Base-by-base conservation (phyloP, 2,113 vertebrate species). In the Ammodytes marinus region DNA sequence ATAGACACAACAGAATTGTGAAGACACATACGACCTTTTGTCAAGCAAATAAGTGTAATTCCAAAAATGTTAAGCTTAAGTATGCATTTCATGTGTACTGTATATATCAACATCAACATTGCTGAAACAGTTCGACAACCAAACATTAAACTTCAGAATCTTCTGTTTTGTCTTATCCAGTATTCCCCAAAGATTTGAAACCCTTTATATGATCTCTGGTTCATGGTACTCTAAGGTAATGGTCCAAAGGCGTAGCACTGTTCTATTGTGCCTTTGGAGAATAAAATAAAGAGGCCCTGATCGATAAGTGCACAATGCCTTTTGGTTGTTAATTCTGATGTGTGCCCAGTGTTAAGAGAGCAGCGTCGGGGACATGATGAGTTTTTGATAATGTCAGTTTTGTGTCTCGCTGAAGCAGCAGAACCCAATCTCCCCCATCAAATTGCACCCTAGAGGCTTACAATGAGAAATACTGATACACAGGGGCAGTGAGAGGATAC, bases 311-410 rank as follows among this genome's bases (percentile, higher is more conserved):
- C 67, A 39, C 53, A 46, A 35, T 69, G 61, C 59, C 27, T 72
- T 57, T 46, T 77, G 47, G 55, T 85, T 74, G 87, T 73, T 78
- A 63, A 85, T 78, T 80, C 86, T 81, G 72, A 80, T 54, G 69
- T 67, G 69, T 55, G 55, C 50, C 68, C 37, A 39, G 57, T 71
- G 59, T 76, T 80, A 71, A 60, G 49, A 84, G 78, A 82, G 54
- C 55, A 80, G 76, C 83, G 79, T 81, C 59, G 71, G 59, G 65
- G 64, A 84, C 77, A 87, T 68, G 64, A 73, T 82, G 84, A 68
- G 64, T 71, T 89, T 88, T 77, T 85, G 74, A 83, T 86, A 68
- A 80, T 81, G 82, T 68, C 63, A 85, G 47, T 75, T 88, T 68
- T 61, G 45, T 74, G 45, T 70, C 71, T 79, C n/a, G 69, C 73